These are phyloP conservation scores for Hippoglossus stenolepis DNA, from an alignment of 2,113 vertebrate genomes.

Conservation along the genomic window DNA sequence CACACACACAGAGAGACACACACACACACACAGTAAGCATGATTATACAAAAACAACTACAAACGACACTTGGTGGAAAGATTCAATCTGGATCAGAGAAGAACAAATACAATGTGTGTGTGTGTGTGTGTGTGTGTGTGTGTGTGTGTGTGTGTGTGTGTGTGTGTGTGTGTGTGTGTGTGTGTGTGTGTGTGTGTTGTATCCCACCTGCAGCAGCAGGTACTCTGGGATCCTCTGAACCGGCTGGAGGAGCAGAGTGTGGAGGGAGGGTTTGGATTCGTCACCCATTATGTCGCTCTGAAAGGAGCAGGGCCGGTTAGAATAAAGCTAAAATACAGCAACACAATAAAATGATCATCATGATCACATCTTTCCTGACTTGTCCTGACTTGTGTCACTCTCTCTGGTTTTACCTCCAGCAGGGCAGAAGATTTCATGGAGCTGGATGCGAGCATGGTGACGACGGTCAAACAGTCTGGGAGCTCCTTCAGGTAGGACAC, in stretches of 20 bases:
- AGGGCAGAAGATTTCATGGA: constrained; percentile 68
- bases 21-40: too few relatives aligned
- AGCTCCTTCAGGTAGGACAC: constrained; percentile 95
- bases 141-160: too few relatives aligned
- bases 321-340: too few relatives aligned
- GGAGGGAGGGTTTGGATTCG: constrained; percentile 91
- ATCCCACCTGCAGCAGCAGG: constrained; percentile 90
- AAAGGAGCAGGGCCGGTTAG: constrained; percentile 11
- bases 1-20: constrained; percentile 10
- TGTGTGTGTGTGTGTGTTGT: not conserved
- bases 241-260: constrained; percentile 93
- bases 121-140: too few relatives aligned
- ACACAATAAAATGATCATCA: too few relatives aligned
- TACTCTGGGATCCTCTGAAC: constrained; percentile 96
- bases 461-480: constrained; percentile 92
- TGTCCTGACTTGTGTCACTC: not conserved
- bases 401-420: constrained; percentile 73
- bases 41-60: too few relatives aligned
- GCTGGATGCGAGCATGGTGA: constrained; percentile 81
- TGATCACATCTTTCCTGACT: too few relatives aligned
- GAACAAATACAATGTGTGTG: too few relatives aligned
- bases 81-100: too few relatives aligned
- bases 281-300: constrained; percentile 86
- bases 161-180: not conserved
- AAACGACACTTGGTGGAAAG: too few relatives aligned